These are phyloP conservation scores for Heliocidaris tuberculata DNA, from an alignment of 35 echinoderm and acorn worm genomes.

Conservation along the genomic window DNA sequence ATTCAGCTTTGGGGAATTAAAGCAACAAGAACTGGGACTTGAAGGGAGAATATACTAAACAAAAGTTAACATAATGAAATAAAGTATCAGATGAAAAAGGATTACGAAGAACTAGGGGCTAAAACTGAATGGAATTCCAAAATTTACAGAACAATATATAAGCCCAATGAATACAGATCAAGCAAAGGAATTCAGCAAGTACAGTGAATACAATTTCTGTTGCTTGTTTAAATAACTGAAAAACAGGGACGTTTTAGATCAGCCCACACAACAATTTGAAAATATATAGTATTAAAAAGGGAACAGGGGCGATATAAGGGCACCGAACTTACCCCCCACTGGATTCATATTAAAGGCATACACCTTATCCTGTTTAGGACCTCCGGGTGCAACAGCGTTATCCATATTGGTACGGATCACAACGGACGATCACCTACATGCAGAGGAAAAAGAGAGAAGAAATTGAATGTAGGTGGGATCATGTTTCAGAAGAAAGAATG, in stretches of 20 bases:
- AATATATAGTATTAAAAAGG: not conserved
- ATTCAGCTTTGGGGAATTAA: too few species aligned
- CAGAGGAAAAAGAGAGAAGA: not conserved
- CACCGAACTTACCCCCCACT: conserved; percentile 48
- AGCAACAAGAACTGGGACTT: too few species aligned
- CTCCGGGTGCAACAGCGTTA: conserved; percentile 46
- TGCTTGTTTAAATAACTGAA: not conserved
- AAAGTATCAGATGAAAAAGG: too few species aligned
- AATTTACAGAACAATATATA: not conserved
- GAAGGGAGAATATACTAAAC: too few species aligned
- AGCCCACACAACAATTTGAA: not conserved
- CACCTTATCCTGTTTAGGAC: conserved; percentile 32
- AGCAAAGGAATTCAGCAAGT: not conserved
- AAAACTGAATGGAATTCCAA: too few species aligned
- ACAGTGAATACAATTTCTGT: not conserved
- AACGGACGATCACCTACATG: not conserved
- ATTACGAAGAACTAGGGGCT: too few species aligned
- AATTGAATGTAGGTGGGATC: not conserved
- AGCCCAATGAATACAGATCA: not conserved
- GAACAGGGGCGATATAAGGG: not conserved
- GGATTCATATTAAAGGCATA: conserved; percentile 51
- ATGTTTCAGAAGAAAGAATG: not conserved
- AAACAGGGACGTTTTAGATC: not conserved
- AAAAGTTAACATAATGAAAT: too few species aligned
- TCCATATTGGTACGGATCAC: not conserved